Evolutionary conservation across 2,113 vertebrate species (phyloP).

Genomic region (Pomatorhinus ruficollis): DNA sequence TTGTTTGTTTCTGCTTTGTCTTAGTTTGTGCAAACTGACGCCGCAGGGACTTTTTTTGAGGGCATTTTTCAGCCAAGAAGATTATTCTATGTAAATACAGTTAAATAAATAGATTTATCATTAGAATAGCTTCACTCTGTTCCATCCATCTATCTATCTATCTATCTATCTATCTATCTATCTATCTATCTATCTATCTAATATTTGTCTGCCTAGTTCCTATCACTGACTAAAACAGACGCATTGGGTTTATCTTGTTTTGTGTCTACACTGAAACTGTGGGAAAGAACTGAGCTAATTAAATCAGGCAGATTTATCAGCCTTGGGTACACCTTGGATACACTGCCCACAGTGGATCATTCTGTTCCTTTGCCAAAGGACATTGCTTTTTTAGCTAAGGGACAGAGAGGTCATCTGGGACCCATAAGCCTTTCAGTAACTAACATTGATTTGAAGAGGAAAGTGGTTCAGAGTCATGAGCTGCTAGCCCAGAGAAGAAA

Average conservation of each 20-base stretch:
- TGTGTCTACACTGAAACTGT: conserved; percentile 45
- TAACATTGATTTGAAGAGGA: not conserved
- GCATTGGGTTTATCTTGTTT: not conserved
- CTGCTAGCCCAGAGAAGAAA: not conserved
- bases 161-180: not conserved
- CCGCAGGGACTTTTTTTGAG: conserved; percentile 52
- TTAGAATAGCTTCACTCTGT: conserved; percentile 9
- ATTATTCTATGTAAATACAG: conserved; percentile 55
- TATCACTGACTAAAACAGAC: not conserved
- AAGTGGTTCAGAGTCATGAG: not conserved
- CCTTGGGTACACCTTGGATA: not conserved
- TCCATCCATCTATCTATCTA: not conserved
- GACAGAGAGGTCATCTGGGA: not conserved
- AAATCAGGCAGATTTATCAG: not conserved
- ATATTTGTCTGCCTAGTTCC: not conserved
- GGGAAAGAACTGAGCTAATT: conserved; percentile 29
- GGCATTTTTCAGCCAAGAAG: conserved; percentile 61
- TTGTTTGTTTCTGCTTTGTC: conserved; percentile 65
- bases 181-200: not conserved
- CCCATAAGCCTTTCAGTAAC: not conserved
- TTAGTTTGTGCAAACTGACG: conserved; percentile 66
- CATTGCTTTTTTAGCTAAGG: not conserved
- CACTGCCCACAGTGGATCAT: not conserved
- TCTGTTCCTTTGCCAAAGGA: not conserved
- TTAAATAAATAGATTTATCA: conserved; percentile 53